Base-by-base conservation (phyloP, 2,113 vertebrate species). In the Oplegnathus fasciatus region DNA sequence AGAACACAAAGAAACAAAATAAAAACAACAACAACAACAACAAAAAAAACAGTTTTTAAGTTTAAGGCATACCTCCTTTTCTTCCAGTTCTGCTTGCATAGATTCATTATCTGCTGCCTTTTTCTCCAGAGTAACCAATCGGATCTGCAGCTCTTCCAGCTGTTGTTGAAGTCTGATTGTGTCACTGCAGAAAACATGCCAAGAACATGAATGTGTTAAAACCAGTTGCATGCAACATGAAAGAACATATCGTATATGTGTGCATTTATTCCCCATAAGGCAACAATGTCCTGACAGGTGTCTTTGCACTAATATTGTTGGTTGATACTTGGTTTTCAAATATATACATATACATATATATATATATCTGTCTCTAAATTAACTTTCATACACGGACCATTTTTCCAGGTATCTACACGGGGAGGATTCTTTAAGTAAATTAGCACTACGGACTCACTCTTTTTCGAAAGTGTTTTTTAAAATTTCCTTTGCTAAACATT, bases 91-190 rank as follows among this genome's bases (percentile, higher is more conserved):
- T 13, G 95, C 95, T 92, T 94, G 96, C 76, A 98, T 60, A 26
- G 93, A 94, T 50, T 96, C 94, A 89, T 97, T 78, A 78, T 98
- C 96, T 57, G 94, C 94, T 6, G 96, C 96, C 67, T 96, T 97
- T 70, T 97, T 97, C 91, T 98, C 96, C 89, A 98, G 91, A 67
- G 96, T 95, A 67, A 95, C 93, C 78, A 98, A 94, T 89, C 95
- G 96, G 77, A 97, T 91, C 58, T 98, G 95, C 92, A 98, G 96
- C 90, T 98, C 96, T 65, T 98, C 97, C 71, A 98, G 95, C 92
- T 98, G 97, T 71, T 95, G 95, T 85, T 97, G 97, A 68, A 98
- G 94, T 42, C 95, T 94, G 68, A 94, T 94, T 15, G 96, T 95
- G 88, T 99, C 97, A 91, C 98, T 99, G 86, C 48, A 95, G 86